Base-by-base conservation (phyloP, 2,888 invertebrate genomes). In the Steinernema carpocapsae region DNA sequence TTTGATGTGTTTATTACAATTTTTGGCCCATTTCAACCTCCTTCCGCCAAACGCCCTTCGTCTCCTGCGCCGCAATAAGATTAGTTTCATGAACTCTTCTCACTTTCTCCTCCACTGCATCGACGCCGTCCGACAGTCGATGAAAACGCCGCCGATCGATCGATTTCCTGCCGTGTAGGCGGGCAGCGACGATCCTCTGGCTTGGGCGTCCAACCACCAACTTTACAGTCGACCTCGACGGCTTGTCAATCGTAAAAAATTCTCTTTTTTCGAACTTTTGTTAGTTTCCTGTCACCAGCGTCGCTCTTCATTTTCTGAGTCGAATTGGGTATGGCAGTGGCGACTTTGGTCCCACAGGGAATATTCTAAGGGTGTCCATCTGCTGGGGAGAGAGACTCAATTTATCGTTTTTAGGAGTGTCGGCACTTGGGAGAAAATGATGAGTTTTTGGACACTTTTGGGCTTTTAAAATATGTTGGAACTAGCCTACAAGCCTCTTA, bases 161-260 rank as follows among this genome's bases (percentile, higher is more conserved):
- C 26, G 56, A 56, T 56, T 56, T 24, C 24, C 26, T 14, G 56
- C 26, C 26, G 51, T 19, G 19, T 6, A 10, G 43, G 10, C 43
- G 43, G 7, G 43, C 10, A 7, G 43, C 43, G 10, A 12, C 43
- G 51, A 6, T 6, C 51, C n/a, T 19, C 12, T 6, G 14, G 14
- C 51, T 19, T 51, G 12, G 10, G 7, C 43, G 43, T 26, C 56
- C 22, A 26, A 7, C 56, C 6, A 19, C 56, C 56, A 26, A 56
- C 56, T 56, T 56, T 56, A 56, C 56, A 56, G 56, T 56, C 56
- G 56, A 51, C 19, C 51, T 51, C 51, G 51, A 6, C 51, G 43
- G 10, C 14, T 7, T 43, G 43, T 12, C 14, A 14, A 14, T 14
- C 10, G 43, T 14, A 43, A 43, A 43, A 43, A 43, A 43, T 43